phyloP scores from a whole-genome alignment of 2,888 invertebrate genomes.

The Athripsodes cinereus region DNA sequence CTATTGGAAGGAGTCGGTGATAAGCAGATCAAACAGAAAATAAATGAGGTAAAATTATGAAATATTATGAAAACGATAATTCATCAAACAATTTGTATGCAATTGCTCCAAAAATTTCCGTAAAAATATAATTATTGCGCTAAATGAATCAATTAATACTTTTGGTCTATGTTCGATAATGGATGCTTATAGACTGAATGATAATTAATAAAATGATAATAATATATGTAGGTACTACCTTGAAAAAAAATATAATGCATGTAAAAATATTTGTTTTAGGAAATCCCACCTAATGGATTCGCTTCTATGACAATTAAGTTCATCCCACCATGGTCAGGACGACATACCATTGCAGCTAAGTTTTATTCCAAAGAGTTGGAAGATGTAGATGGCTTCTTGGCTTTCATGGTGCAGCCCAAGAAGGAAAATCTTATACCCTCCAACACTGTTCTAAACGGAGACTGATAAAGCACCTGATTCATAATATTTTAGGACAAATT shows the following conservation, averaged over 20 bases:
- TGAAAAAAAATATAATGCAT: too few species aligned
- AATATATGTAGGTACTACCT: too few species aligned
- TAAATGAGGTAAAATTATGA: slow-evolving; percentile 52
- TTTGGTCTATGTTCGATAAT: not conserved
- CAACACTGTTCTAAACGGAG: slow-evolving; percentile 29
- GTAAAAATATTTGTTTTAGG: slow-evolving; percentile 39
- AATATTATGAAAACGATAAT: too few species aligned
- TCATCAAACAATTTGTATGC: too few species aligned
- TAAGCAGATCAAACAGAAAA: slow-evolving; percentile 62
- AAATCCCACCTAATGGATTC: slow-evolving; percentile 58
- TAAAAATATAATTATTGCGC: too few species aligned
- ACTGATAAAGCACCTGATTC: too few species aligned
- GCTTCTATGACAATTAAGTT: slow-evolving; percentile 71
- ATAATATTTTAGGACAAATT: too few species aligned
- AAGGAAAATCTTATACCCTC: slow-evolving; percentile 40
- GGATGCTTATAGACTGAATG: not conserved
- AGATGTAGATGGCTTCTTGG: slow-evolving; percentile 85
- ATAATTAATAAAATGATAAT: not conserved
- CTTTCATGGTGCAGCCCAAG: slow-evolving; percentile 58
- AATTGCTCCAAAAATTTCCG: too few species aligned
- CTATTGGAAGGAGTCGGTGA: slow-evolving; percentile 78
- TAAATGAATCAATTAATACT: not conserved
- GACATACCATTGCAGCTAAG: slow-evolving; percentile 78
- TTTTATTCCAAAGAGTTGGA: slow-evolving; percentile 82
- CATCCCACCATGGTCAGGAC: slow-evolving; percentile 71